Evolutionary conservation across 2,797 vertebrate species (phyloP).

Genomic region (Coluber constrictor): DNA sequence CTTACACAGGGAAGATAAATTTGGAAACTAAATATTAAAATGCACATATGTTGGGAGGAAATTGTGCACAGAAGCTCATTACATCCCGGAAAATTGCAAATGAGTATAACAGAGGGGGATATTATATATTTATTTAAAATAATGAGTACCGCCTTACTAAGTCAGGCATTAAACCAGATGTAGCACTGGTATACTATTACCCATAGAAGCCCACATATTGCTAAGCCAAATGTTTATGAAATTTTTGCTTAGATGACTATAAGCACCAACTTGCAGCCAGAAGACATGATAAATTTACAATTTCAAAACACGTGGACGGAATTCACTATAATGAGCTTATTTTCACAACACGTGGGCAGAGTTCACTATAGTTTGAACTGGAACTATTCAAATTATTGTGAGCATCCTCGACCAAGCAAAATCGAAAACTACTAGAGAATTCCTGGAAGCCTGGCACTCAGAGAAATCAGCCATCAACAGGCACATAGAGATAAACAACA

Average conservation of each 20-base stretch:
- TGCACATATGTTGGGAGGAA: not conserved
- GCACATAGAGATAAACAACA: no score
- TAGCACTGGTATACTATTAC: not conserved
- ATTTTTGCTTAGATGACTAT: not conserved
- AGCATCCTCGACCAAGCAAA: no score
- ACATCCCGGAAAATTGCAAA: not conserved
- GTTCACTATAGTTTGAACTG: not conserved
- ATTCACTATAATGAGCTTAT: no score
- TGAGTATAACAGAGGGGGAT: not conserved
- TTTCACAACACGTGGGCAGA: not conserved
- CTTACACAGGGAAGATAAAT: not conserved
- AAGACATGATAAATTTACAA: no score
- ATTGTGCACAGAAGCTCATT: not conserved
- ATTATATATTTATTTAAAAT: not conserved
- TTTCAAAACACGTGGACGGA: no score
- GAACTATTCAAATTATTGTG: no score
- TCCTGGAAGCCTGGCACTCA: no score
- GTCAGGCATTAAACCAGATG: not conserved
- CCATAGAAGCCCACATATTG: not conserved
- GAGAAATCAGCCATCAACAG: no score
- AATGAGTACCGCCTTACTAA: not conserved
- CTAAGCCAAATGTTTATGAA: not conserved
- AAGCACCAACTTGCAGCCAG: no score
- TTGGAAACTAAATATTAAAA: not conserved
- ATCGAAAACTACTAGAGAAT: no score